These are phyloP conservation scores for Phrynosoma platyrhinos DNA, from an alignment of 2,113 vertebrate species.

Conservation along the genomic window DNA sequence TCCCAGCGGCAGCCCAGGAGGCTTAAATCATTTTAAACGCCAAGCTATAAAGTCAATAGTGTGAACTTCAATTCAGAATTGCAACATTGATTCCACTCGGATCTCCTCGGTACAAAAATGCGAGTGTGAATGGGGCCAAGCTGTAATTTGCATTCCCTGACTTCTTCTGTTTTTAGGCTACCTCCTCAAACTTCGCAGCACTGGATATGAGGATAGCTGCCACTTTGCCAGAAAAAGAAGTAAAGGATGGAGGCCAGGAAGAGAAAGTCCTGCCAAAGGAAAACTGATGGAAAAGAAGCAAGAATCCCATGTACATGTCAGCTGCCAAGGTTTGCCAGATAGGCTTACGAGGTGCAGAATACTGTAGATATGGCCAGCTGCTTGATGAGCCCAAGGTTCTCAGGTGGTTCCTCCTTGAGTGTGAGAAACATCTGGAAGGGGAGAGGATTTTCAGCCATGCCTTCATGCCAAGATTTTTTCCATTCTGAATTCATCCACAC, in stretches of 20 bases:
- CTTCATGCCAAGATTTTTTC: no score
- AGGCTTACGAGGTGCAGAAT: conserved; percentile 24
- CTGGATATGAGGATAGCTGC: conserved; percentile 54
- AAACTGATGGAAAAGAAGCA: conserved; percentile 48
- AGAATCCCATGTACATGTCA: fast-evolving
- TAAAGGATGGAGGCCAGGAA: conserved; percentile 45
- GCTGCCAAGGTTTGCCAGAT: conserved; percentile 17
- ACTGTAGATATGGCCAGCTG: neutral
- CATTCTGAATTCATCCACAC: neutral
- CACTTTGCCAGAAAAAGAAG: conserved; percentile 17
- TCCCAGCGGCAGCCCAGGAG: no score
- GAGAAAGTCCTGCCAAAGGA: conserved; percentile 48
- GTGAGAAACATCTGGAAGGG: neutral
- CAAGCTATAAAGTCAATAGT: no score
- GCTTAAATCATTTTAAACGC: no score
- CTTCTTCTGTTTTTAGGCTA: conserved; percentile 50
- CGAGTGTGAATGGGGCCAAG: neutral
- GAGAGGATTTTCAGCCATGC: neutral
- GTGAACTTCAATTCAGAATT: no score
- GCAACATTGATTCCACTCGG: no score
- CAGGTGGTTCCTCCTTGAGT: neutral
- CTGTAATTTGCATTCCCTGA: neutral
- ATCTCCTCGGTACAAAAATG: no score
- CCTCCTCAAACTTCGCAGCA: conserved; percentile 30
- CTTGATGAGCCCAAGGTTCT: neutral